Evolutionary conservation across 2,113 vertebrate species (phyloP), one percentile per base, ranked within the genome.

Genomic region (Zosterops hypoxanthus): DNA sequence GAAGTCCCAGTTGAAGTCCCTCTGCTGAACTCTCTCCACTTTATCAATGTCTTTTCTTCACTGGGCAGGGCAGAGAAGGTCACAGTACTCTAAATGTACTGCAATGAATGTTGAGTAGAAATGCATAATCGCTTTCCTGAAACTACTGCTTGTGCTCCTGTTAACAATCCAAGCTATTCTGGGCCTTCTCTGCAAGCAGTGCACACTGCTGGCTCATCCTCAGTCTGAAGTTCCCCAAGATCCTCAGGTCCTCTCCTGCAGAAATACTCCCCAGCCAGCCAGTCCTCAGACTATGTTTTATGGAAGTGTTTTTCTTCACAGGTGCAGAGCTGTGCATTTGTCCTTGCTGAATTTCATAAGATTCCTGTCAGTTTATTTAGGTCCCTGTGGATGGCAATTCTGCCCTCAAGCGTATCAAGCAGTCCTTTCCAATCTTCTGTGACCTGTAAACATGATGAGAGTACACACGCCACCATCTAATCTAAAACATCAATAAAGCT

Each of bases 381-480:
- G 34, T 63, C 47, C 42, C 42, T 57, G 24, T 36, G 56, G 42
- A 46, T 66, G 39, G 20, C 34, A 92, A 20, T 42, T 76, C 63
- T 94, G 28, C 13, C 33, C 25, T 82, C 33, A 88, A 63, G n/a
- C 2, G 4, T 53, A 78, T 44, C 19, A 68, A 44, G 20, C 5
- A 23, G 26, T 72, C 25, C 44, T 47, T 90, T 91, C 52, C 71
- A 64, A 52, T 42, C 39, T 82, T 18, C 29, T 86, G 34, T 88
- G 66, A 47, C 55, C 34, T 68, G 57, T 33, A 79, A 82, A 64
- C 4, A 2, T 12, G 34, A 33, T 3, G 5, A 46, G 9, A 88
- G 4, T 15, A 21, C n/a, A 21, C n/a, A 22, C 1, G 0, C 6
- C 10, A 29, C 23, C 28, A 39, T 29, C 47, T 56, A 26, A 31